Conservation (phyloP, 2,113 vertebrate genomes). For the Elephas maximus region DNA sequence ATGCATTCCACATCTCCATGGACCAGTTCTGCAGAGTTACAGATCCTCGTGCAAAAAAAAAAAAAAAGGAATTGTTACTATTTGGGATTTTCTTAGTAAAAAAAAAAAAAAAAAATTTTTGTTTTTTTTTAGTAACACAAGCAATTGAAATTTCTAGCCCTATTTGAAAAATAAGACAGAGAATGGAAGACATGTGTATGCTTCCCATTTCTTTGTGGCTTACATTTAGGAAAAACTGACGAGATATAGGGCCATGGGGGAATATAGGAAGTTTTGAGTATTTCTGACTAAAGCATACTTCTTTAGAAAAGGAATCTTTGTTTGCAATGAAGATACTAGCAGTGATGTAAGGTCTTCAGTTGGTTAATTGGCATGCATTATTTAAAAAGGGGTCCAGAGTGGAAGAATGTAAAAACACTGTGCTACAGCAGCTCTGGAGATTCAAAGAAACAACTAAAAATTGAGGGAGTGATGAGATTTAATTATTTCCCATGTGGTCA, state of each 20-base stretch:
- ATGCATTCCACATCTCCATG: background rate
- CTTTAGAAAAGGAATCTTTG: background rate
- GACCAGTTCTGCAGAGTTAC: background rate
- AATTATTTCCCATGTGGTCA: background rate
- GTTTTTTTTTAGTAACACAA: background rate
- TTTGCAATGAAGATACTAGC: background rate
- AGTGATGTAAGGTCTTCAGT: background rate
- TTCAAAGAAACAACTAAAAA: conserved; percentile 36
- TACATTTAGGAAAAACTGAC: background rate
- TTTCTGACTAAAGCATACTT: background rate
- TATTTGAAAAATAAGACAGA: background rate
- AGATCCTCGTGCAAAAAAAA: background rate
- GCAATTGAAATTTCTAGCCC: background rate
- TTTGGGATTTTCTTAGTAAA: background rate
- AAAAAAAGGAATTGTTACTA: background rate
- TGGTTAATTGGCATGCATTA: background rate
- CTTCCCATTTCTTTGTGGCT: background rate
- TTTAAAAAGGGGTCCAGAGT: background rate
- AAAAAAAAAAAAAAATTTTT: background rate
- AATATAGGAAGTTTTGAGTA: background rate
- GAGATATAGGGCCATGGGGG: background rate
- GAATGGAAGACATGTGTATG: background rate
- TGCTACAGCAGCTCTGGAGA: background rate
- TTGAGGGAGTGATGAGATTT: background rate
- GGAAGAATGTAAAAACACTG: background rate